Conservation (phyloP, 30 jellyfish, hydroid and myxozoan species). For the Hydractinia symbiolongicarpus region DNA sequence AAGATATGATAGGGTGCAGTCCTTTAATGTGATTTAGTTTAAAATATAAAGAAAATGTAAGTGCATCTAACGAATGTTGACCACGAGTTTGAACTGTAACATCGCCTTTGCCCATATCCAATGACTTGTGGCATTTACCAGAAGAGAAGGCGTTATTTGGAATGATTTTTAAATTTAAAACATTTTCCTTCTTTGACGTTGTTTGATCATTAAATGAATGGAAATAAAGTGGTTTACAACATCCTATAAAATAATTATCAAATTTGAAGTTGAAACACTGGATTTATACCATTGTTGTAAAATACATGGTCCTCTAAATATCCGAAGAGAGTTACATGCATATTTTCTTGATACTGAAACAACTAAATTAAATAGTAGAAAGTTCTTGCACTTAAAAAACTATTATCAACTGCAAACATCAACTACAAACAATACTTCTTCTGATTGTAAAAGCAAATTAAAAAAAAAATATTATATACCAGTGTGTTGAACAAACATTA, state of each 20-base stretch:
- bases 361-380: too few species aligned
- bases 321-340: neutral
- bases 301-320: neutral
- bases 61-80: conserved; percentile 20
- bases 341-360: neutral
- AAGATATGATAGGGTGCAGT: conserved; percentile 42
- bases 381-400: too few species aligned
- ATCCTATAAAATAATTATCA: conserved; percentile 2
- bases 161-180: conserved; percentile 17
- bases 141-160: conserved; percentile 19
- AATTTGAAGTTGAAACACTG: neutral
- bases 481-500: too few species aligned
- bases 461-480: too few species aligned
- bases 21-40: conserved; percentile 18
- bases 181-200: neutral
- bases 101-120: conserved; percentile 33
- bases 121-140: conserved; percentile 20
- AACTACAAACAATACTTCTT: too few species aligned
- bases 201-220: conserved; percentile 20
- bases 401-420: too few species aligned
- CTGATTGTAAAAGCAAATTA: too few species aligned
- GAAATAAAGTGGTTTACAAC: conserved; percentile 26
- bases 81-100: conserved; percentile 31
- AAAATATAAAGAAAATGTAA: conserved; percentile 27
- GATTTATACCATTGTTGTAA: neutral